These are phyloP conservation scores for Mimumesa dahlbomi DNA, from an alignment of 2,888 invertebrate species.

Conservation along the genomic window DNA sequence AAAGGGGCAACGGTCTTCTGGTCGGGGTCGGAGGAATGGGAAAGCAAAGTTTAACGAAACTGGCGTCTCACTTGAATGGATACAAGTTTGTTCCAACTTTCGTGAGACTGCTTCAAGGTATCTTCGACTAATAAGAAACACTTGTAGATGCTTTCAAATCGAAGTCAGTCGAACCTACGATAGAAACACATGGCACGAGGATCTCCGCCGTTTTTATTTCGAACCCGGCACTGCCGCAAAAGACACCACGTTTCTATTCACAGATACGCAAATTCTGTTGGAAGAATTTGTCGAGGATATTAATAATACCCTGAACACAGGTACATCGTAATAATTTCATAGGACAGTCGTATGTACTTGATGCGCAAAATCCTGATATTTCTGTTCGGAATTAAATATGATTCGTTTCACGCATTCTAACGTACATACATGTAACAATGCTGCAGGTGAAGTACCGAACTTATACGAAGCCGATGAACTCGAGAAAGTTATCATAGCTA, in stretches of 20 bases:
- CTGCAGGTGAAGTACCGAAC: conserved; percentile 93
- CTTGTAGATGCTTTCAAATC: conserved; percentile 90
- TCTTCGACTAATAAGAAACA: not conserved
- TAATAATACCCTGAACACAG: conserved; percentile 95
- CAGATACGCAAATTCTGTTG: conserved; percentile 94
- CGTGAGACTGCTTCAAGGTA: not conserved
- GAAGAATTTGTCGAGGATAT: conserved; percentile 96
- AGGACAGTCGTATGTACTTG: too few relatives aligned
- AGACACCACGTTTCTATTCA: conserved; percentile 92
- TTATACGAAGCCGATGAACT: conserved; percentile 93
- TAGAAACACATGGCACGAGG: conserved; percentile 91
- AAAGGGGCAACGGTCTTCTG: conserved; percentile 93
- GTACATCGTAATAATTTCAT: conserved; percentile 75
- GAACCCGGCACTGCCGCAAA: conserved; percentile 88
- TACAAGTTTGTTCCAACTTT: conserved; percentile 83
- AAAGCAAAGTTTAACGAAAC: conserved; percentile 91
- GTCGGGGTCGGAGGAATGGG: conserved; percentile 96
- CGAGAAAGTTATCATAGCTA: conserved; percentile 90
- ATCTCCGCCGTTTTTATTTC: conserved; percentile 89
- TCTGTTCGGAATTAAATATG: too few relatives aligned
- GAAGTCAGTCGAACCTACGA: conserved; percentile 93
- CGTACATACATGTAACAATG: too few relatives aligned
- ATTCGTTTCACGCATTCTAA: too few relatives aligned
- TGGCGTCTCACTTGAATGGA: conserved; percentile 92
- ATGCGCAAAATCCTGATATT: too few relatives aligned